Evolutionary conservation across 2,113 vertebrate species (phyloP).

Genomic region (Xiphophorus maculatus): DNA sequence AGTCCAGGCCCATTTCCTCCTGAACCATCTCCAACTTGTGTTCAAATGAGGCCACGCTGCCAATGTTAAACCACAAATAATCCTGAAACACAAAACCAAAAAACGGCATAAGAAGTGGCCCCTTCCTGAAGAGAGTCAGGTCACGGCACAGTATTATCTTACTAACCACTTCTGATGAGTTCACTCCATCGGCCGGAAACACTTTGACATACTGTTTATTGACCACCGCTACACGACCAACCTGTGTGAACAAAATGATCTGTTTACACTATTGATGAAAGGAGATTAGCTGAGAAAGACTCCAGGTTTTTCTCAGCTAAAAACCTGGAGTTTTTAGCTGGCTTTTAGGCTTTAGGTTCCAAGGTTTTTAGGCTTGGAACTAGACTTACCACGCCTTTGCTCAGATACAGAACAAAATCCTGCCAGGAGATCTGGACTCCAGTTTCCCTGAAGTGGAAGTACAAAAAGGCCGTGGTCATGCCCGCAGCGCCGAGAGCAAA

Average conservation of each 20-base stretch:
- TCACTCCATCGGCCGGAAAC: slow-evolving; percentile 69
- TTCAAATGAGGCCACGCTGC: slow-evolving; percentile 96
- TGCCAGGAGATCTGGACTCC: slow-evolving; percentile 84
- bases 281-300: not conserved
- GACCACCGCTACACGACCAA: slow-evolving; percentile 81
- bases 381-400: slow-evolving; percentile 78
- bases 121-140: not conserved
- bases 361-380: no score
- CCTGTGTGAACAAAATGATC: slow-evolving; percentile 58
- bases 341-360: no score
- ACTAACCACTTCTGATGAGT: slow-evolving; percentile 73
- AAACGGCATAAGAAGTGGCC: not conserved
- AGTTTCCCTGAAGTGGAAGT: slow-evolving; percentile 74
- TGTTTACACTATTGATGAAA: not conserved
- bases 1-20: slow-evolving; percentile 77
- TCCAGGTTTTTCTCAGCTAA: no score
- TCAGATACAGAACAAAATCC: slow-evolving; percentile 81
- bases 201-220: slow-evolving; percentile 84
- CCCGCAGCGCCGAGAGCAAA: slow-evolving; percentile 68
- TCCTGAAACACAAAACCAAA: slow-evolving; percentile 67
- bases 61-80: slow-evolving; percentile 98
- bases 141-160: not conserved
- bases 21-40: slow-evolving; percentile 92
- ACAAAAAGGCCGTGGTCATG: slow-evolving; percentile 70
- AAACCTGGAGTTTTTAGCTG: no score